Percentiles rank a stretch among this genome's conserved stretches.
phyloP scores from a whole-genome alignment of 2,113 vertebrate species.

The Toxotes chatareus region DNA sequence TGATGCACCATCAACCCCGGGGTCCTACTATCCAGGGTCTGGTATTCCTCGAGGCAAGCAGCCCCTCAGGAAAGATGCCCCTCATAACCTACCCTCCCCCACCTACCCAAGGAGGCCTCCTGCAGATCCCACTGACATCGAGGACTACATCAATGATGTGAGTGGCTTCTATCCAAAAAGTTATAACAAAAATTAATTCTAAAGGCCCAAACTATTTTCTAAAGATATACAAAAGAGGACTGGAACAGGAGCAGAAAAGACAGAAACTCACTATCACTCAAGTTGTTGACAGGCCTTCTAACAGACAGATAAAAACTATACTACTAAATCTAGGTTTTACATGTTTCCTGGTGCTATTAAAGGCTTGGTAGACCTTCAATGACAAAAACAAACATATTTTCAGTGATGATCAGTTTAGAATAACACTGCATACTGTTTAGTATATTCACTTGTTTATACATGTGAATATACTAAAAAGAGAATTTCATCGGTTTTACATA shows the following conservation, averaged over 20 bases:
- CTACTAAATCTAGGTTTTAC: too few species aligned
- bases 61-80: constrained; percentile 87
- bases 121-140: constrained; percentile 89
- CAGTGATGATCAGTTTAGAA: too few species aligned
- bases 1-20: constrained; percentile 62
- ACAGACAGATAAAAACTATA: background rate
- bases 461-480: too few species aligned
- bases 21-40: constrained; percentile 58
- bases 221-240: background rate
- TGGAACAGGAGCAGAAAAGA: background rate
- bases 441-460: too few species aligned
- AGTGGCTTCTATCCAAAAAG: constrained; percentile 24
- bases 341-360: too few species aligned
- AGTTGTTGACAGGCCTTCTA: background rate
- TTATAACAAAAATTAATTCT: background rate
- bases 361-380: too few species aligned
- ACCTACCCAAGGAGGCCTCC: constrained; percentile 80
- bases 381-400: too few species aligned
- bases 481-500: too few species aligned
- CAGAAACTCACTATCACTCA: background rate
- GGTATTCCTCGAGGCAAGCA: constrained; percentile 82
- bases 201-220: background rate
- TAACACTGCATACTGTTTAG: too few species aligned
- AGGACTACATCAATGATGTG: constrained; percentile 93
- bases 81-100: constrained; percentile 82